Base-by-base conservation (phyloP, 1,140 invertebrate genomes). In the Cotesia glomerata region DNA sequence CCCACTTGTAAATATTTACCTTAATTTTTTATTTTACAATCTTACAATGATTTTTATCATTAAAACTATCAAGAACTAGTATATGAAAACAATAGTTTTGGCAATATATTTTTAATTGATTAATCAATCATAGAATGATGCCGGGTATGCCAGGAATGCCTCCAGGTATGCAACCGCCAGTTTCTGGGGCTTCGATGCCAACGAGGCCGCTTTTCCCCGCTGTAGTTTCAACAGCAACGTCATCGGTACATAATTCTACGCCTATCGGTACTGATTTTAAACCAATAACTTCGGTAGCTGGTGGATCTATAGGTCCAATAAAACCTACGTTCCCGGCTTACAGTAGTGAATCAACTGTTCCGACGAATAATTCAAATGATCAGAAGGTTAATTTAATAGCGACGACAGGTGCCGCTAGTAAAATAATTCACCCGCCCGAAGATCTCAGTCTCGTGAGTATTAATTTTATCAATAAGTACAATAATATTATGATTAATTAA, bases 371-470 rank as follows among this genome's bases (percentile, higher is more conserved):
- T 52, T 75, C 74, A 69, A 71, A 79, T 76, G 88, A 86, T 79
- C 91, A 90, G 66, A 95, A 91, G 89, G 90, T 91, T 39, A 91
- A 91, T 74, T 89, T 94, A 35, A 93, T 95, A 13, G 92, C 91
- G 35, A 92, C 92, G 9, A 94, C 94, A 71, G 93, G 94, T 68
- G 92, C 95, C 34, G 92, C 94, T 16, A 95, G 95, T 82, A 95
- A 95, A 88, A 97, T 98, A 66, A 93, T 98, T 79, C 97, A 98
- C 86, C 97, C 97, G 32, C 91, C 94, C 32, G 96, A 98, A 86
- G 97, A 98, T 88, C 92, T 97, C 54, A 98, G 96, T 58, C 77
- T 94, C 85, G 92, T 93, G 87, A 88, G 89, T 86, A 69, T 32
- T n/a, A 59, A n/a, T 59, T 67, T 5, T 16, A 26, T 26, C 26